Base-by-base conservation (phyloP, 1,140 invertebrate species). In the Zaprionus camerounensis region DNA sequence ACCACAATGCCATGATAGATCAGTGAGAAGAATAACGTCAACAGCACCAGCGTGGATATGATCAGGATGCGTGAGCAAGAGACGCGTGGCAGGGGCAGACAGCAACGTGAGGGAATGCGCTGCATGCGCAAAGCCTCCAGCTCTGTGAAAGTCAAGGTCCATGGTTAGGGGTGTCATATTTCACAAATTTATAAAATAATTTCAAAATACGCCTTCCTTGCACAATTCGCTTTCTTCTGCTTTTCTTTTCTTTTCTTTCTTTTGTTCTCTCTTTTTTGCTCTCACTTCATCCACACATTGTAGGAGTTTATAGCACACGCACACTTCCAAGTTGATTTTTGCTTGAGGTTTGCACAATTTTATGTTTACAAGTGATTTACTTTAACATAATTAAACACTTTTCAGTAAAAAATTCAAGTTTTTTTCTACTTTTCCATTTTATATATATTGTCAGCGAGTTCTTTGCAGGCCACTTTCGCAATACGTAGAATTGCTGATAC, bases 1-100 rank as follows among this genome's bases (percentile, higher is more conserved):
- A 92, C 51, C 1, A 80, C 84, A 28, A 91, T 78, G 11, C 83
- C 81, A 73, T 92, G 82, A 46, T 92, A 92, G 13, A 92, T 71
- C 15, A 92, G 41, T 0, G 84, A 82, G 17, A 88, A 76, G 0
- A 83, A 44, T 7, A 92, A 20, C 1, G 79, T 61, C 1, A 92
- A 6, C 3, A 91, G 56, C 12, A 92, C 67, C 20, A 90, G 20
- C 1, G 72, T 24, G 0, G 82, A 88, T 36, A 92, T 63, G 55
- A 81, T 80, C 31, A 92, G 55, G 17, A 90, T 77, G 22, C 82
- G 76, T 13, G 56, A 69, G 44, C 78, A 74, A 20, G 71, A 46
- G 0, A 70, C 15, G 36, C 68, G 75, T 36, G 49, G 38, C 26
- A 34, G 11, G 24, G 46, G 36, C 20, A 44, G n/a, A 26, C 74